These are phyloP conservation scores for Champsocephalus gunnari DNA, from an alignment of 2,797 vertebrate genomes.

Conservation along the genomic window DNA sequence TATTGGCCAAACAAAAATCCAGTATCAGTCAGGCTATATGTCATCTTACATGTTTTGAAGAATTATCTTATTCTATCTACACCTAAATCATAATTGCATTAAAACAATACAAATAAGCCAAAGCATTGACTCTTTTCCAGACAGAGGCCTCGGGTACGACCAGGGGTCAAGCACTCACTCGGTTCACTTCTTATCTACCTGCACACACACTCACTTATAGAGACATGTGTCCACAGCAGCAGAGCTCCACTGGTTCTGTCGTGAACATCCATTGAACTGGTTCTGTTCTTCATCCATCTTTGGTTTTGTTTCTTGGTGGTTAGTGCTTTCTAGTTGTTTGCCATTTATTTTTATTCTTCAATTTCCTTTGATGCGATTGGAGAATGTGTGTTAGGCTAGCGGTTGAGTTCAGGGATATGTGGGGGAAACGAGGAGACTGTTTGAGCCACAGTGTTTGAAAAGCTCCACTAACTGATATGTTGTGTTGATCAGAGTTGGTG, in stretches of 20 bases:
- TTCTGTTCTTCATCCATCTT: conserved; percentile 62
- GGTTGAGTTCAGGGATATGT: conserved; percentile 29
- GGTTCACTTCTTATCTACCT: conserved; percentile 8
- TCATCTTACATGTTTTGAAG: neutral
- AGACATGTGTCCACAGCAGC: conserved; percentile 29
- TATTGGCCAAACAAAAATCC: neutral
- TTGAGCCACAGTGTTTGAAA: conserved; percentile 33
- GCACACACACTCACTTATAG: conserved; percentile 8
- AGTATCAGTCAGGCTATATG: neutral
- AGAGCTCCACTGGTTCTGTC: conserved; percentile 19
- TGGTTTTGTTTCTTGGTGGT: conserved; percentile 42
- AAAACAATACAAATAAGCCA: neutral
- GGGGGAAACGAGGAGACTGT: conserved; percentile 8
- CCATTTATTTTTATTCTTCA: conserved; percentile 26
- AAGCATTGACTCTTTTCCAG: neutral
- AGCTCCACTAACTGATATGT: conserved; percentile 55
- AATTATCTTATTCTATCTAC: neutral
- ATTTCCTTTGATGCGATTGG: conserved; percentile 47
- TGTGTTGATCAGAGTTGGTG: conserved; percentile 45
- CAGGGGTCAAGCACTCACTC: conserved; percentile 34
- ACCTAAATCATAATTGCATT: neutral
- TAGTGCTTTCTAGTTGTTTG: conserved; percentile 41
- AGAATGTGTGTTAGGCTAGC: conserved; percentile 49
- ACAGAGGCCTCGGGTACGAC: conserved; percentile 12
- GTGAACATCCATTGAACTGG: conserved; percentile 33